A percentile compares a stretch with the other conserved stretches of the same genome.
Conservation (phyloP, 1,140 invertebrate species). For the Aporrectodea caliginosa region DNA sequence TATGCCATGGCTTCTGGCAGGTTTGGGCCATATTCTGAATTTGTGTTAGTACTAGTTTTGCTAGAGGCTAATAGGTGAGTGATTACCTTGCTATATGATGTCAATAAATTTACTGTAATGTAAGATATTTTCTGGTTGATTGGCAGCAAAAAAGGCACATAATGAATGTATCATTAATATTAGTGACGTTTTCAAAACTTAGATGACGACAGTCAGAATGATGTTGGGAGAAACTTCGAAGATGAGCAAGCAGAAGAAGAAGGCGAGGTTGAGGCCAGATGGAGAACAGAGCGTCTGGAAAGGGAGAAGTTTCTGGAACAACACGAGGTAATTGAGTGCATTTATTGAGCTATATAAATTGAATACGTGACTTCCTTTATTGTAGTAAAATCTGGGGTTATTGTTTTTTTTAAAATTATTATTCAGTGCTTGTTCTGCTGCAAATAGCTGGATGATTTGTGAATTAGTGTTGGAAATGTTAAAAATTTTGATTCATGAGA, state of each 20-base stretch:
- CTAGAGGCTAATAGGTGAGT: no score
- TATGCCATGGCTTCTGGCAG: no score
- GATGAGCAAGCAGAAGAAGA: slow-evolving; percentile 64
- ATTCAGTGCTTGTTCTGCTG: background rate
- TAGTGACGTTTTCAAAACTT: background rate
- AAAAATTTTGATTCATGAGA: background rate
- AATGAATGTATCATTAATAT: background rate
- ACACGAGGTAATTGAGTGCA: slow-evolving; percentile 39
- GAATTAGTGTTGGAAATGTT: background rate
- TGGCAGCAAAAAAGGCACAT: slow-evolving; percentile 26
- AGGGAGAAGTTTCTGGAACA: slow-evolving; percentile 54
- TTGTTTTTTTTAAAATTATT: no score
- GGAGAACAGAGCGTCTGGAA: slow-evolving; percentile 59
- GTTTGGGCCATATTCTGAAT: no score
- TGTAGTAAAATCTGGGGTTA: no score
- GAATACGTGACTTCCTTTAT: background rate
- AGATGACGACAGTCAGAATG: slow-evolving; percentile 48
- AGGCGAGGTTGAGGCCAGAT: slow-evolving; percentile 63
- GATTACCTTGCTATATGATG: background rate
- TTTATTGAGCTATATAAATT: background rate
- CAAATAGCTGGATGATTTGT: background rate
- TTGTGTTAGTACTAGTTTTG: no score
- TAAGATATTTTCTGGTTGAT: slow-evolving; percentile 41
- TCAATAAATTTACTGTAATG: no score
- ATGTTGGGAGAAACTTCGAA: slow-evolving; percentile 53